phyloP scores from a whole-genome alignment of 2,888 invertebrate species.

The Athalia rosae region DNA sequence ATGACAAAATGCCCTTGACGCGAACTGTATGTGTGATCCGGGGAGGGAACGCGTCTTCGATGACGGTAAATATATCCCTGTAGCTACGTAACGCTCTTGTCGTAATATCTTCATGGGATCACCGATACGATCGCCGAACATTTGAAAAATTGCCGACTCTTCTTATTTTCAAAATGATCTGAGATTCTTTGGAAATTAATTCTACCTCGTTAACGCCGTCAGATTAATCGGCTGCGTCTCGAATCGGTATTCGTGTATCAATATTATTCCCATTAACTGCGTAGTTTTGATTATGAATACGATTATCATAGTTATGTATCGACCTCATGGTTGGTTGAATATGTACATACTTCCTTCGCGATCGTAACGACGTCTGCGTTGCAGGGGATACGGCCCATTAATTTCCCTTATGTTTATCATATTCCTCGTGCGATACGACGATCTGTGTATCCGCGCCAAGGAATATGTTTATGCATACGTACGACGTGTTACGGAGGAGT shows the following conservation, averaged over 20 bases:
- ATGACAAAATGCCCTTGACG: slow-evolving; percentile 30
- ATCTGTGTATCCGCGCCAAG: neutral
- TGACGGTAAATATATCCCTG: too few species aligned
- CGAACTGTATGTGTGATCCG: slow-evolving; percentile 6
- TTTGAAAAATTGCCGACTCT: too few species aligned
- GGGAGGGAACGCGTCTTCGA: neutral
- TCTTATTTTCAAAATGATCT: too few species aligned
- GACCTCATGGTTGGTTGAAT: slow-evolving; percentile 22
- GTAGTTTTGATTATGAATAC: neutral
- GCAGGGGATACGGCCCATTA: slow-evolving; percentile 23
- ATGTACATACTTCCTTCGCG: slow-evolving; percentile 9
- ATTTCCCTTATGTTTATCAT: slow-evolving; percentile 30
- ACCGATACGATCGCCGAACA: too few species aligned
- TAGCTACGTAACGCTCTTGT: too few species aligned
- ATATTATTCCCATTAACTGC: slow-evolving; percentile 16
- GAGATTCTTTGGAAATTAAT: too few species aligned
- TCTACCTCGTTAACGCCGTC: neutral
- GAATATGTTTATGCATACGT: slow-evolving; percentile 14
- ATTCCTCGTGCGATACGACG: slow-evolving; percentile 11
- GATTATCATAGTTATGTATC: neutral
- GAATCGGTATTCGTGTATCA: slow-evolving; percentile 22
- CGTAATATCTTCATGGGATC: too few species aligned
- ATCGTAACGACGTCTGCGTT: slow-evolving; percentile 15
- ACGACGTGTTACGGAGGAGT: neutral
- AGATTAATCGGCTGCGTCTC: neutral